These are phyloP conservation scores for Ceramica pisi DNA, from an alignment of 2,888 invertebrate species.

Conservation along the genomic window DNA sequence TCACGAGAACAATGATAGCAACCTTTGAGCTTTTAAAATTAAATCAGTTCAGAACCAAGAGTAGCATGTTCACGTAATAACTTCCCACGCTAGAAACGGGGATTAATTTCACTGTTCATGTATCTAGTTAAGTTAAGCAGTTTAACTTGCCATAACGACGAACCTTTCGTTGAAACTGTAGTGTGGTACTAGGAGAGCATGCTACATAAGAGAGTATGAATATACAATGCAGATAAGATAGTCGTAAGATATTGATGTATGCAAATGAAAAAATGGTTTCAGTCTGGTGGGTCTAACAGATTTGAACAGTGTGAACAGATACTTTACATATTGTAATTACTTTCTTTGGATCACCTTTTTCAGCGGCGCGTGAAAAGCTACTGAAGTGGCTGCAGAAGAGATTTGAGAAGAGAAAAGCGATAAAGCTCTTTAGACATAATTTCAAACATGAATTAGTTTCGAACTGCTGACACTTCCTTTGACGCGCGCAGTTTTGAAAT, in stretches of 20 bases:
- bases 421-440: too few species aligned
- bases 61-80: conserved; percentile 56
- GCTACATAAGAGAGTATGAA: neutral
- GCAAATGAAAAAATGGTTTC: conserved; percentile 17
- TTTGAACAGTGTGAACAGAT: conserved; percentile 11
- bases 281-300: conserved; percentile 15
- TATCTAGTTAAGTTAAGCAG: conserved; percentile 6
- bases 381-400: neutral
- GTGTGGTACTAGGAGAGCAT: neutral
- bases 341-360: neutral
- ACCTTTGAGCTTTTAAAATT: conserved; percentile 64
- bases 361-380: neutral
- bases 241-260: conserved; percentile 17
- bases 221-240: conserved; percentile 11
- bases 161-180: conserved; percentile 13
- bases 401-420: neutral
- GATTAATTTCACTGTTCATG: conserved; percentile 41
- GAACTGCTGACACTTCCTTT: too few species aligned
- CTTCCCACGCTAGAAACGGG: conserved; percentile 59
- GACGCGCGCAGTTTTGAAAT: too few species aligned
- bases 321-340: neutral
- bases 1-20: conserved; percentile 77
- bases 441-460: too few species aligned
- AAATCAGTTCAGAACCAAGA: conserved; percentile 60
- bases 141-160: conserved; percentile 4